These are phyloP conservation scores for Eira barbara DNA, from an alignment of 2,113 vertebrate species.

Conservation along the genomic window DNA sequence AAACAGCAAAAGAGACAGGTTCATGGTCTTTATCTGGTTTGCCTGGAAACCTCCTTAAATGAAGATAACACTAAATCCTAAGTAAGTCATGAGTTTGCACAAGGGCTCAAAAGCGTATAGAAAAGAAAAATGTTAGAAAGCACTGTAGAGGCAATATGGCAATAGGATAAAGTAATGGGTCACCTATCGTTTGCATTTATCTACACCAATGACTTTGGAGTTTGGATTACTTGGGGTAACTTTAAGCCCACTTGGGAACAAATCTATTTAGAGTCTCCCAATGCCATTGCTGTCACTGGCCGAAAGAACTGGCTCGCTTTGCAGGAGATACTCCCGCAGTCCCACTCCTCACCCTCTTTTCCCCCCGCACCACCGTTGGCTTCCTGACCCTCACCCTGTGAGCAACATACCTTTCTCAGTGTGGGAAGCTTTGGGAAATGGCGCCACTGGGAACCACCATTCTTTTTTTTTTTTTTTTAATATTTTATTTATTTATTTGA, in stretches of 20 bases:
- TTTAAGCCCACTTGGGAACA: not conserved
- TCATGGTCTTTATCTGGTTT: not conserved
- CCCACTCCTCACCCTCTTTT: not conserved
- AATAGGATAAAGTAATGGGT: not conserved
- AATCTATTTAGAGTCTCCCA: not conserved
- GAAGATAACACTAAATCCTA: not conserved
- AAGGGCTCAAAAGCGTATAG: not conserved
- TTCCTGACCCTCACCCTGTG: not conserved
- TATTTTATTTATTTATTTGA: too few relatives aligned
- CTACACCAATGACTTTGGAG: not conserved
- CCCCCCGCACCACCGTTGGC: not conserved
- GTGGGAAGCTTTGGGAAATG: not conserved
- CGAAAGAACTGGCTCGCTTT: not conserved
- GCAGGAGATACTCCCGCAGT: not conserved
- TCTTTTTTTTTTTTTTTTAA: too few relatives aligned
- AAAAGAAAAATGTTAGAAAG: not conserved
- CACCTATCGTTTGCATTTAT: not conserved
- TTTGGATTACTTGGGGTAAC: not conserved
- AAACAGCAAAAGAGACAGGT: not conserved
- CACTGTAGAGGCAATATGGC: not conserved
- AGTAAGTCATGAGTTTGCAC: not conserved
- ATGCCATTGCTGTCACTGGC: not conserved
- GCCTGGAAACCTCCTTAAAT: not conserved
- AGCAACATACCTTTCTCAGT: too few relatives aligned
- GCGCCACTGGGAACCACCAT: not conserved